Conservation (phyloP, 1,140 invertebrate species). For the Ceratina calcarata region DNA sequence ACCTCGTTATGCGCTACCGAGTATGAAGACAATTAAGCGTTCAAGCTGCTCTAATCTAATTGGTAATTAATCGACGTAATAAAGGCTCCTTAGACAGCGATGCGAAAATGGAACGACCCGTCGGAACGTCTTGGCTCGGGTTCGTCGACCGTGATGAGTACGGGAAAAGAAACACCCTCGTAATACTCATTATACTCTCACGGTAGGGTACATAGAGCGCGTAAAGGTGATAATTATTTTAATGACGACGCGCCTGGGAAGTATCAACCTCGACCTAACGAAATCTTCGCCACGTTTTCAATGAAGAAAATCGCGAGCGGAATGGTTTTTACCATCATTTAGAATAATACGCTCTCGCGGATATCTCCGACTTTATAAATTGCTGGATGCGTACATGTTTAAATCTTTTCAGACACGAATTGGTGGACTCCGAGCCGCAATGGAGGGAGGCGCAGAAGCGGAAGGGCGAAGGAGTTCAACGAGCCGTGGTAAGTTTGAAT, state of each 20-base stretch:
- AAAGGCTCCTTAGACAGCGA: slow-evolving; percentile 8
- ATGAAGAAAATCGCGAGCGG: slow-evolving; percentile 8
- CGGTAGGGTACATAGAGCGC: slow-evolving; percentile 51
- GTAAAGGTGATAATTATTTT: slow-evolving; percentile 55
- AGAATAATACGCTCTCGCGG: too few species aligned
- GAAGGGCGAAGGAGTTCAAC: slow-evolving; percentile 83
- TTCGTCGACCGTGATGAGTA: slow-evolving; percentile 39
- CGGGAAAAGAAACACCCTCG: slow-evolving; percentile 37
- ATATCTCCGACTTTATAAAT: slow-evolving; percentile 1
- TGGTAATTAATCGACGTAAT: slow-evolving; percentile 44
- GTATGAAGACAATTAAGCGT: slow-evolving; percentile 17
- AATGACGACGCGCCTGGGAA: slow-evolving; percentile 47
- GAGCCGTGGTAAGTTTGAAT: slow-evolving; percentile 75
- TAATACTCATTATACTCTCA: slow-evolving; percentile 53
- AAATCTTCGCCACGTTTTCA: slow-evolving; percentile 17
- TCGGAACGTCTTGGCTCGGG: slow-evolving; percentile 28
- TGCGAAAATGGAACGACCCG: slow-evolving; percentile 37
- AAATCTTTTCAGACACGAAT: slow-evolving; percentile 80
- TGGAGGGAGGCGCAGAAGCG: slow-evolving; percentile 92
- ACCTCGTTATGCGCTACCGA: slow-evolving; percentile 27
- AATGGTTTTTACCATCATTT: slow-evolving; percentile 1
- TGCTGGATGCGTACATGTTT: neutral
- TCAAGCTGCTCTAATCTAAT: slow-evolving; percentile 6
- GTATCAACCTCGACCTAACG: slow-evolving; percentile 12
- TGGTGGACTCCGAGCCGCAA: slow-evolving; percentile 92